Percentiles rank a stretch among this genome's conserved stretches.
Conservation (phyloP, 2,797 vertebrate species). For the Danio jaintianensis region DNA sequence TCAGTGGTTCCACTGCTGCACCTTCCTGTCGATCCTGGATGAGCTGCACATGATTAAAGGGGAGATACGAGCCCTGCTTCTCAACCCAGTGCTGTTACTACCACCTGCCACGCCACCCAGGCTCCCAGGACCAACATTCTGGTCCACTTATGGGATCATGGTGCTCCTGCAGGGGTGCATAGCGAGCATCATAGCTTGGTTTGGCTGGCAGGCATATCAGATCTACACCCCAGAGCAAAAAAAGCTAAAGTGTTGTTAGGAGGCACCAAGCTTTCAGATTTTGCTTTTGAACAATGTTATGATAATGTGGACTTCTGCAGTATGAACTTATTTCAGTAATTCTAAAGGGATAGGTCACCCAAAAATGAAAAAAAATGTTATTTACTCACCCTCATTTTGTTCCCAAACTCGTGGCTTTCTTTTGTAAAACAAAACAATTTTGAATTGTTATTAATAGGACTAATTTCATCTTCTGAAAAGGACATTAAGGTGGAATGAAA, state of each 20-base stretch:
- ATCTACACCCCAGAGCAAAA: slow-evolving; percentile 71
- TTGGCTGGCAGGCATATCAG: slow-evolving; percentile 74
- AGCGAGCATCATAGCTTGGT: slow-evolving; percentile 76
- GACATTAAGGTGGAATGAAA: background rate
- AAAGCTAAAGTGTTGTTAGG: slow-evolving; percentile 65
- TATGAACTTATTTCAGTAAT: background rate
- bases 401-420: background rate
- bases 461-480: background rate
- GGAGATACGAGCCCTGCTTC: slow-evolving; percentile 76
- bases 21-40: slow-evolving; percentile 83
- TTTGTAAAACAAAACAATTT: background rate
- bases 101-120: slow-evolving; percentile 46
- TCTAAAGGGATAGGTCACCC: background rate
- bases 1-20: slow-evolving; percentile 86
- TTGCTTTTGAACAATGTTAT: background rate
- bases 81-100: slow-evolving; percentile 65
- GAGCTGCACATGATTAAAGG: slow-evolving; percentile 84
- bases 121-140: slow-evolving; percentile 70
- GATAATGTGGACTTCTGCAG: background rate
- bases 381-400: background rate
- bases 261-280: background rate
- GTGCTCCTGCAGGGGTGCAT: slow-evolving; percentile 80
- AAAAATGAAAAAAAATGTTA: background rate
- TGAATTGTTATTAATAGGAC: background rate
- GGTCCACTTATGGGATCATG: slow-evolving; percentile 82